Conservation (phyloP, 2,888 invertebrate genomes). For the Tanaodytes sp. region DNA sequence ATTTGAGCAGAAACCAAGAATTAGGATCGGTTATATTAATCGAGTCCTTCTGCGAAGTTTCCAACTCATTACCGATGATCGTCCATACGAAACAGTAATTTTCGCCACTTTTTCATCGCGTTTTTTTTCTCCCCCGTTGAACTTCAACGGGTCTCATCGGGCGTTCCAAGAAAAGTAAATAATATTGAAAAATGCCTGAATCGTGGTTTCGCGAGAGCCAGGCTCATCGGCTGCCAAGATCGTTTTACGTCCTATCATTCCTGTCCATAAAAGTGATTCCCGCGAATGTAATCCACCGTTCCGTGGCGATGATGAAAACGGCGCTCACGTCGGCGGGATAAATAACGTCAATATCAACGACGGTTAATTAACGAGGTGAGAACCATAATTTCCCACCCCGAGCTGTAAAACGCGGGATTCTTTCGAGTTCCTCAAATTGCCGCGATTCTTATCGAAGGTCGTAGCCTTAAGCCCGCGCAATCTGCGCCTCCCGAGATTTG, state of each 20-base stretch:
- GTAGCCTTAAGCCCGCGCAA: slow-evolving; percentile 51
- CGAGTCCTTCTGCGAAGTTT: too few relatives aligned
- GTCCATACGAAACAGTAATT: too few relatives aligned
- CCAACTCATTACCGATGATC: too few relatives aligned
- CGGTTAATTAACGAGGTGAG: slow-evolving; percentile 41
- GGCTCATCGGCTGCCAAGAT: background rate
- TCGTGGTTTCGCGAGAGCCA: too few relatives aligned
- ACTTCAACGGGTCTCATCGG: too few relatives aligned
- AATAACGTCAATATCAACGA: slow-evolving; percentile 29
- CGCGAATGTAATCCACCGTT: background rate
- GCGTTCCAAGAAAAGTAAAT: too few relatives aligned
- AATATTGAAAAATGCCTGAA: background rate
- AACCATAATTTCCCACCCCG: slow-evolving; percentile 34
- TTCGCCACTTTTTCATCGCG: background rate
- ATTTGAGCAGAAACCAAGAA: too few relatives aligned
- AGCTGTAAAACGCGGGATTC: slow-evolving; percentile 15
- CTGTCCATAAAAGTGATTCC: slow-evolving; percentile 8
- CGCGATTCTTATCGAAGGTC: slow-evolving; percentile 62
- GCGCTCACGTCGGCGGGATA: background rate
- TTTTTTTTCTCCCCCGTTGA: too few relatives aligned
- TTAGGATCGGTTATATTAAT: too few relatives aligned
- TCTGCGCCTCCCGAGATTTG: slow-evolving; percentile 37
- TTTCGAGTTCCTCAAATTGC: slow-evolving; percentile 55
- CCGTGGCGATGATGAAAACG: background rate
- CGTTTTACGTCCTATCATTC: slow-evolving; percentile 13